Evolutionary conservation across 2,797 vertebrate genomes (phyloP).

Genomic region (Xiphorhynchus erythropygius): DNA sequence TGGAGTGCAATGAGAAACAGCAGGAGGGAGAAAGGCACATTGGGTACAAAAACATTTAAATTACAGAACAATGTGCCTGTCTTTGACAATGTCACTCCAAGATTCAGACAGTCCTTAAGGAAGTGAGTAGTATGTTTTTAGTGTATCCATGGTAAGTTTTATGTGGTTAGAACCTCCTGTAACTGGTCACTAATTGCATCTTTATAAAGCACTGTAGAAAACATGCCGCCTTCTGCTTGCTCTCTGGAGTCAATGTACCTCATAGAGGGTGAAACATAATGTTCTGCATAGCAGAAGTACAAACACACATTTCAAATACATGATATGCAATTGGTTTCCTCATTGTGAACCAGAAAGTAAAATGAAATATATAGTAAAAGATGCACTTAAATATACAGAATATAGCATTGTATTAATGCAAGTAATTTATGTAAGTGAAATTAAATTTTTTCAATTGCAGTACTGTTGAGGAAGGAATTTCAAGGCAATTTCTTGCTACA

Average conservation of each 20-base stretch:
- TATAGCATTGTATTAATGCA: accelerated
- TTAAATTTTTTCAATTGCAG: background rate
- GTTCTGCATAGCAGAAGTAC: background rate
- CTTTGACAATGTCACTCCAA: background rate
- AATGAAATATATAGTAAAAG: background rate
- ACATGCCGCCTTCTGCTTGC: background rate
- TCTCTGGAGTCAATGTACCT: background rate
- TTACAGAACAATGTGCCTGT: background rate
- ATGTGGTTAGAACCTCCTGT: background rate
- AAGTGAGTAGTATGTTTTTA: background rate
- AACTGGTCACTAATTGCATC: background rate
- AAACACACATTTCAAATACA: background rate
- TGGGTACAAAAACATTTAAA: background rate
- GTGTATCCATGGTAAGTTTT: background rate
- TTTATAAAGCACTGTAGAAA: background rate
- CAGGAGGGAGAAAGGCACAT: background rate
- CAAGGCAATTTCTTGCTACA: background rate
- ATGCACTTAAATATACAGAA: accelerated
- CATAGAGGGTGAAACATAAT: background rate
- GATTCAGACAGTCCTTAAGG: background rate
- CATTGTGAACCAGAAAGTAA: background rate
- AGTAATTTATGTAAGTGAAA: background rate
- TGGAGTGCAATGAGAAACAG: background rate
- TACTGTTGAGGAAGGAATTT: background rate
- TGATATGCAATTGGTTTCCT: background rate